A percentile compares a stretch with the other conserved stretches of the same genome.
These are phyloP conservation scores for Bembecia ichneumoniformis DNA, from an alignment of 2,888 invertebrate species.

Conservation along the genomic window DNA sequence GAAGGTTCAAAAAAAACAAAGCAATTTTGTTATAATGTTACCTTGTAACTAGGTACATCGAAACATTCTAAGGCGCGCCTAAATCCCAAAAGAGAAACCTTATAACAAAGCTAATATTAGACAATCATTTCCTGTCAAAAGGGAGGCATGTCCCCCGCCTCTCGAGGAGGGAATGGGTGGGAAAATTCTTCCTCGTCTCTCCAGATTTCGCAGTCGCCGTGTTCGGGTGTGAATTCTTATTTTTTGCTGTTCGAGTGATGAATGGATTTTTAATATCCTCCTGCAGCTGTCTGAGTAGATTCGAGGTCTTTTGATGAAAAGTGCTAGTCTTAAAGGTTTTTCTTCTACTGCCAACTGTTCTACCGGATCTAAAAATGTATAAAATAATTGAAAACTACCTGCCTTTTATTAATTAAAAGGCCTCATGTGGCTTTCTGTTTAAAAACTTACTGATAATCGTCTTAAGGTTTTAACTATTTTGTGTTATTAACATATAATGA, in stretches of 20 bases:
- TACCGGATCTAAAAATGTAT: too few species aligned
- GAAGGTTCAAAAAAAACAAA: too few species aligned
- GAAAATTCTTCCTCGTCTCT: conserved; percentile 59
- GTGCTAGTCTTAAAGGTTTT: conserved; percentile 18
- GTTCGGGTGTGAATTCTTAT: conserved; percentile 64
- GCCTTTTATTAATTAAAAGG: too few species aligned
- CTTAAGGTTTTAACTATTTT: too few species aligned
- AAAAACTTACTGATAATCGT: too few species aligned
- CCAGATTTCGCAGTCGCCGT: conserved; percentile 60
- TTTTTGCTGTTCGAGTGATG: conserved; percentile 57
- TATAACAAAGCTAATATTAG: conserved; percentile 72
- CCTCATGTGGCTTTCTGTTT: too few species aligned
- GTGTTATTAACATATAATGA: too few species aligned
- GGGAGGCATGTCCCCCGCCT: conserved; percentile 41
- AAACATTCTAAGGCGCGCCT: conserved; percentile 30
- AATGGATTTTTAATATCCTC: conserved; percentile 67
- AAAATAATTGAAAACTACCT: too few species aligned
- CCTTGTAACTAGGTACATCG: background rate
- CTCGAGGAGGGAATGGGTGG: conserved; percentile 32
- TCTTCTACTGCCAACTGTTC: too few species aligned
- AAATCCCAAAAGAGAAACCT: conserved; percentile 62
- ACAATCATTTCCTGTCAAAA: conserved; percentile 72
- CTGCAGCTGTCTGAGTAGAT: conserved; percentile 44
- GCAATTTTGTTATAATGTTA: too few species aligned
- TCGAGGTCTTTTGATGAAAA: conserved; percentile 36